These are phyloP conservation scores for Uria aalge DNA, from an alignment of 2,113 vertebrate species.

Conservation along the genomic window DNA sequence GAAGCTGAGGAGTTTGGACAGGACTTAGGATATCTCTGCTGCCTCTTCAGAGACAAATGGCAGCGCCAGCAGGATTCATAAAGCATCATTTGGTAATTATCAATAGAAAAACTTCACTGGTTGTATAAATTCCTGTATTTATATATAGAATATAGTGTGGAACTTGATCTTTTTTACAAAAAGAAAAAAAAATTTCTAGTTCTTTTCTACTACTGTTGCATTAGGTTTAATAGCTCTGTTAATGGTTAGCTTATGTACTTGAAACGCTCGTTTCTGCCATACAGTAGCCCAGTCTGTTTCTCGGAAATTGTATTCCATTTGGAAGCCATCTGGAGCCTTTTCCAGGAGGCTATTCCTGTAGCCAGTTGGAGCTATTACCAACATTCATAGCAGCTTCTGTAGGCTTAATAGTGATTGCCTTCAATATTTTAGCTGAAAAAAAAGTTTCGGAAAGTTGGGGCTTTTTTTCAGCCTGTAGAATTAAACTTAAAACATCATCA, in stretches of 20 bases:
- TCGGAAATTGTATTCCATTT: background rate
- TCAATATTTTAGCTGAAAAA: background rate
- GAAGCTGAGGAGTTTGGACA: background rate
- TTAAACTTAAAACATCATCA: background rate
- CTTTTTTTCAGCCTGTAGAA: background rate
- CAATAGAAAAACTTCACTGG: constrained; percentile 11
- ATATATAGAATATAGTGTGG: constrained; percentile 18
- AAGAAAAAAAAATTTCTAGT: constrained; percentile 5
- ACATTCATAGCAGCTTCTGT: background rate
- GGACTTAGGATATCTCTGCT: constrained; percentile 1
- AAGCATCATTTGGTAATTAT: constrained; percentile 30
- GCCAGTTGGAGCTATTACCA: background rate
- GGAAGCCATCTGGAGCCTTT: background rate
- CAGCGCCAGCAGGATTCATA: background rate
- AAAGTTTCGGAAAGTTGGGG: fast-evolving
- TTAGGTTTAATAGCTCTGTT: constrained; percentile 48
- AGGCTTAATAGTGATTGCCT: background rate
- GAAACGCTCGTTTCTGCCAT: constrained; percentile 70
- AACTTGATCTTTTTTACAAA: constrained; percentile 55
- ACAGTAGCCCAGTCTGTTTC: constrained; percentile 56
- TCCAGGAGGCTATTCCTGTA: background rate
- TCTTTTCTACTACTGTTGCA: constrained; percentile 64
- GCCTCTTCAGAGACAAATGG: background rate
- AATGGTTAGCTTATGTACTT: constrained; percentile 64
- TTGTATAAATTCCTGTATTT: constrained; percentile 62